Base-by-base conservation (phyloP, 2,113 vertebrate species). In the Calonectris borealis region DNA sequence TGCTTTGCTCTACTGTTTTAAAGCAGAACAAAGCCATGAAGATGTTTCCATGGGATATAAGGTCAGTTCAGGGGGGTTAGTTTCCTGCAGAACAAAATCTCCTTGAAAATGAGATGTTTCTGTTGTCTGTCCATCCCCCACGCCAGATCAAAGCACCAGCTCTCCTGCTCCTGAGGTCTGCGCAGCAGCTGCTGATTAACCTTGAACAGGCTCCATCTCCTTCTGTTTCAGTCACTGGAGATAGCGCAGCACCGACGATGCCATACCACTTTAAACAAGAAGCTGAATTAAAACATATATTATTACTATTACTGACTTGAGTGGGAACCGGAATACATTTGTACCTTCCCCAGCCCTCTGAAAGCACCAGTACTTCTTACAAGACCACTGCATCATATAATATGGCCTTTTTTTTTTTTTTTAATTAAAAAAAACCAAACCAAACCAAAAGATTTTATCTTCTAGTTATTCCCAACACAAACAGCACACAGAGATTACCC, bases 141-240 rank as follows among this genome's bases (percentile, higher is more conserved):
- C 61, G 82, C 12, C 65, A 93, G 88, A 97, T 97, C 95, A 96
- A 96, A 96, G 93, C 90, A 79, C 19, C 52, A 68, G 34, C 80
- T 80, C 92, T 85, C 54, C 83, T 40, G 61, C 61, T 95, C 68
- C 79, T 29, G 51, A 85, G 36, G 51, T 79, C 94, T 94, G 96
- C 0, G 0, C 79, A 95, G 78, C 96, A 97, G 95, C 97, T 96
- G 97, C 75, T 34, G 72, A 91, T 91, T 97, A 96, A 97, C 93
- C 95, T 96, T 95, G 93, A 97, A 90, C 46, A 89, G 86, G 51
- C 83, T 94, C 46, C 76, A 75, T 83, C 93, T 94, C 85, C 96
- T 97, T 79, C 85, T 95, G 83, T 95, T 94, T 96, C 92, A 95
- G 94, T 94, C 97, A 97, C 5, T 40, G 55, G 86, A 95, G 83